Evolutionary conservation across 2,113 vertebrate species (phyloP).

Genomic region (Cephalopholis sonnerati): DNA sequence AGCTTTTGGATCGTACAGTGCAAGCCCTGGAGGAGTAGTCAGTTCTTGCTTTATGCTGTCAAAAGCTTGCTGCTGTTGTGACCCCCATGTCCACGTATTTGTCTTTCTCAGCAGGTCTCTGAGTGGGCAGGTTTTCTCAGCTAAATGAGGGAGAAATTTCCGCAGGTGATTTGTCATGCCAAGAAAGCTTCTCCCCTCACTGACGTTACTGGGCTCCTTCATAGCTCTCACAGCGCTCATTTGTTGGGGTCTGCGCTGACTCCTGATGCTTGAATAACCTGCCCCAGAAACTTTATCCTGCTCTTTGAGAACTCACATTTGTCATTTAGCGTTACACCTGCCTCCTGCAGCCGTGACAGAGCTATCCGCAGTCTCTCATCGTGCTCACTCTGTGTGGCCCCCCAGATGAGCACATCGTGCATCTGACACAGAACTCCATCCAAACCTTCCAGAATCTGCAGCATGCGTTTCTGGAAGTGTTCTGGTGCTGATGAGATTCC

Average conservation of each 20-base stretch:
- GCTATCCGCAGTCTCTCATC: background rate
- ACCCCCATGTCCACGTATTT: too few species aligned
- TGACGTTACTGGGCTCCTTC: too few species aligned
- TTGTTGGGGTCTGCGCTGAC: background rate
- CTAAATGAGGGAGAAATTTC: too few species aligned
- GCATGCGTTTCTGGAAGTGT: constrained; percentile 14
- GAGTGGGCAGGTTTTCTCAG: too few species aligned
- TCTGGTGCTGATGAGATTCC: constrained; percentile 1
- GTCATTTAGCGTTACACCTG: background rate
- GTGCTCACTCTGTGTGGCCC: background rate
- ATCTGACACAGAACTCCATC: background rate
- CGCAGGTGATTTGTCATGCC: too few species aligned
- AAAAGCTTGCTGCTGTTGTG: too few species aligned
- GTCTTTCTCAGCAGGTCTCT: too few species aligned
- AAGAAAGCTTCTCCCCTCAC: too few species aligned
- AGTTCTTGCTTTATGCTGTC: too few species aligned
- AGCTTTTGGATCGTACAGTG: too few species aligned
- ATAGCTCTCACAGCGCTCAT: too few species aligned
- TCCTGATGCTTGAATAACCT: background rate
- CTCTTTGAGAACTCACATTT: constrained; percentile 9
- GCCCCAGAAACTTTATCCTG: constrained; percentile 14
- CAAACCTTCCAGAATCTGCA: background rate
- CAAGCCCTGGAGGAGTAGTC: too few species aligned
- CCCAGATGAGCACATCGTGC: constrained; percentile 9
- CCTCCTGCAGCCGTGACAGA: background rate